phyloP scores from a whole-genome alignment of 2,888 invertebrate species.

The Nemotelus nigrinus region DNA sequence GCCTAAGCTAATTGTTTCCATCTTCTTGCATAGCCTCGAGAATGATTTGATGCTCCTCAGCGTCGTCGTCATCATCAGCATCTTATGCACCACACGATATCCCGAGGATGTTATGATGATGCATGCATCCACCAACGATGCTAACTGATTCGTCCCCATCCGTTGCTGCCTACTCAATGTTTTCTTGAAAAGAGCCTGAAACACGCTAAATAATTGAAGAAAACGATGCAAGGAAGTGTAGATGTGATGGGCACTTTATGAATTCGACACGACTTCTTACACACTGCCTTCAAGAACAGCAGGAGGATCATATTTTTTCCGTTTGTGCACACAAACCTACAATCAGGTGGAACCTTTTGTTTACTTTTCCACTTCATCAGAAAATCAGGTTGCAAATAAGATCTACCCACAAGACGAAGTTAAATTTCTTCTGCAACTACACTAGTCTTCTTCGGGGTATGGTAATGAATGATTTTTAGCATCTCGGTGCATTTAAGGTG shows the following conservation, averaged over 20 bases:
- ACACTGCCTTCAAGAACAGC: slow-evolving; percentile 17
- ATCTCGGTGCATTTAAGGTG: not conserved
- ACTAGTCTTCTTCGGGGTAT: not conserved
- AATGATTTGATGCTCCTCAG: slow-evolving; percentile 10
- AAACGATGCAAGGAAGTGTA: slow-evolving; percentile 6
- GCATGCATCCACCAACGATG: too few relatives aligned
- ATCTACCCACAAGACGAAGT: slow-evolving; percentile 15
- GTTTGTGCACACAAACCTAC: slow-evolving; percentile 18
- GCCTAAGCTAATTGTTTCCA: slow-evolving; percentile 25
- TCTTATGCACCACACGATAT: not conserved
- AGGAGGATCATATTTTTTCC: not conserved
- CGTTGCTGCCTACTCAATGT: not conserved
- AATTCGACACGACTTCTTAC: slow-evolving; percentile 38
- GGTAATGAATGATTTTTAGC: not conserved
- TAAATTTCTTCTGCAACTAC: not conserved
- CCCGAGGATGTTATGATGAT: too few relatives aligned
- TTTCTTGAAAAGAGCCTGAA: not conserved
- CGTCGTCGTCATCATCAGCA: not conserved
- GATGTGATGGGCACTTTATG: slow-evolving; percentile 36
- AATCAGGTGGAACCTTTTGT: slow-evolving; percentile 41
- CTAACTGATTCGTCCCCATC: not conserved
- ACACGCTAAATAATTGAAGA: not conserved
- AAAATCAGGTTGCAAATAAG: slow-evolving; percentile 43
- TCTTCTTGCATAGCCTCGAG: slow-evolving; percentile 10
- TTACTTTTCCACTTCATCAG: slow-evolving; percentile 44